These are phyloP conservation scores for Tetranychus piercei DNA, from an alignment of 2,888 invertebrate species.

Conservation along the genomic window DNA sequence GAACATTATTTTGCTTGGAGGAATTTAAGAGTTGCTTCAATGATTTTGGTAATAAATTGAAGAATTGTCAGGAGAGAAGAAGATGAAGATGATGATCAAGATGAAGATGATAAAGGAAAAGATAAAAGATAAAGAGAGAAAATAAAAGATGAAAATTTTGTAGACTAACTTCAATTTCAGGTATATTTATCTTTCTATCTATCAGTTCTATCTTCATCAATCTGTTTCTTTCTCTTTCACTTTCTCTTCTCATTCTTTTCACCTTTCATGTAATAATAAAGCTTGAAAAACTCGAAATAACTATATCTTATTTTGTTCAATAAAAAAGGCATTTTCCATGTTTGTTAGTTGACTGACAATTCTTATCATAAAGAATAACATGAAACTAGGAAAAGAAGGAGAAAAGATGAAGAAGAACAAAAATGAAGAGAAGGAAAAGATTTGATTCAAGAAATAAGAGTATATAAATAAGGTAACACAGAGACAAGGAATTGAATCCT, in stretches of 20 bases:
- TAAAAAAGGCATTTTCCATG: too few relatives aligned
- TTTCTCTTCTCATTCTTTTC: not conserved
- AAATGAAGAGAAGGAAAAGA: too few relatives aligned
- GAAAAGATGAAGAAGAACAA: too few relatives aligned
- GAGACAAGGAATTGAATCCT: too few relatives aligned
- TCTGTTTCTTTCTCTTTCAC: not conserved
- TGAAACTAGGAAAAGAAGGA: too few relatives aligned
- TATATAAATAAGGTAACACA: too few relatives aligned
- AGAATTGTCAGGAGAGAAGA: conserved; percentile 6
- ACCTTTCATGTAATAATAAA: not conserved
- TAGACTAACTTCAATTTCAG: not conserved
- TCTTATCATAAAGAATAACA: too few relatives aligned
- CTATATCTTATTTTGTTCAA: too few relatives aligned
- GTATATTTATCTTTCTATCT: not conserved
- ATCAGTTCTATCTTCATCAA: not conserved
- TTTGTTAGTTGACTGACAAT: too few relatives aligned
- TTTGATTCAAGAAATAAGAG: too few relatives aligned
- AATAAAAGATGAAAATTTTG: not conserved
- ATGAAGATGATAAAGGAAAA: not conserved
- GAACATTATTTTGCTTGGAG: not conserved
- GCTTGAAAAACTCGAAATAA: not conserved
- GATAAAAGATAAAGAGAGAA: conserved; percentile 4
- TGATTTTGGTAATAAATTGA: not conserved
- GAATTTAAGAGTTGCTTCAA: not conserved
- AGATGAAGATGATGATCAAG: not conserved